These are phyloP conservation scores for Motacilla alba DNA, from an alignment of 2,113 vertebrate genomes.

Conservation along the genomic window DNA sequence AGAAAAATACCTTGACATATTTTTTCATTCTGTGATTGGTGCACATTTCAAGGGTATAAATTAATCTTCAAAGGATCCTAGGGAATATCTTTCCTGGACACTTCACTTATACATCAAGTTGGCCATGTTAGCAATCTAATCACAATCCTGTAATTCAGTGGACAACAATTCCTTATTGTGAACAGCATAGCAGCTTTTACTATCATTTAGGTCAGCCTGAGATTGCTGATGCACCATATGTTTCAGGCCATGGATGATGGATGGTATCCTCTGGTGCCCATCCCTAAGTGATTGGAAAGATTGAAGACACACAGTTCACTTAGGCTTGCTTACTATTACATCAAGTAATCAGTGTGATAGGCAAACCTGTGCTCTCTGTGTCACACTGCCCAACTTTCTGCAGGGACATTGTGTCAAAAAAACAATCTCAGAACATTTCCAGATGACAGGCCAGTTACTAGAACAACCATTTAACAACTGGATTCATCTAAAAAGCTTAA, in stretches of 20 bases:
- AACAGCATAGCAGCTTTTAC: conserved; percentile 73
- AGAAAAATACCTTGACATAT: conserved; percentile 77
- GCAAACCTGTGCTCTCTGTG: conserved; percentile 74
- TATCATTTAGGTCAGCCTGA: conserved; percentile 77
- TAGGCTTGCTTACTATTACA: conserved; percentile 86
- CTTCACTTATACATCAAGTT: conserved; percentile 76
- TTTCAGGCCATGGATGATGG: conserved; percentile 88
- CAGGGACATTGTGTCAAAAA: conserved; percentile 70
- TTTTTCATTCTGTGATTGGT: conserved; percentile 78
- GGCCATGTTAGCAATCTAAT: conserved; percentile 78
- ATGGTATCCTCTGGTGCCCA: conserved; percentile 85
- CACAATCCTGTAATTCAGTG: conserved; percentile 80
- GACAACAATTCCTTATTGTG: conserved; percentile 80
- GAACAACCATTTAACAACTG: conserved; percentile 58
- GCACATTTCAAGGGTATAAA: conserved; percentile 75
- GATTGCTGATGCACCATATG: conserved; percentile 88
- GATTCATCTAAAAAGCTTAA: conserved; percentile 54
- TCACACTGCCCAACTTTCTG: conserved; percentile 69
- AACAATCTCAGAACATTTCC: conserved; percentile 63
- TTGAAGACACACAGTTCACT: conserved; percentile 93
- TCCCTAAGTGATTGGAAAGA: conserved; percentile 94
- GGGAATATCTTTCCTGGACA: conserved; percentile 70
- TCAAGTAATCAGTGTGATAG: conserved; percentile 86
- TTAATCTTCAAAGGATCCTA: conserved; percentile 76
- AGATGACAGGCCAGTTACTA: conserved; percentile 55